A percentile compares a stretch with the other conserved stretches of the same genome.
Evolutionary conservation across 2,888 invertebrate species (phyloP).

Genomic region (Petrolisthes cinctipes): DNA sequence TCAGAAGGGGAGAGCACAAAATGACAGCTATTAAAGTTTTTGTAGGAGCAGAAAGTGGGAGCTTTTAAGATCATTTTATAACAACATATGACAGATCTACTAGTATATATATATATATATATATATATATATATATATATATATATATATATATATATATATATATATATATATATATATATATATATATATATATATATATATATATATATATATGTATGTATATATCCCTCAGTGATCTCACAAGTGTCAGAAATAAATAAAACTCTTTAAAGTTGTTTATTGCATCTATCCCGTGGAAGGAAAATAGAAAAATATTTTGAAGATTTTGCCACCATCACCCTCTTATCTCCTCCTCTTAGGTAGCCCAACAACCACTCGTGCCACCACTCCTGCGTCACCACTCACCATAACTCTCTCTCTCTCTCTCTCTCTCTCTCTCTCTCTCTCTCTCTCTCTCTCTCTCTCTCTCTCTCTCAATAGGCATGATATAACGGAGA

Average conservation of each 20-base stretch:
- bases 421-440: not conserved
- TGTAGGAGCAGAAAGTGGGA: too few species aligned
- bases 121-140: not conserved
- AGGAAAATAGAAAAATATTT: too few species aligned
- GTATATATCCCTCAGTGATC: not conserved
- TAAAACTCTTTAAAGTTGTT: too few species aligned
- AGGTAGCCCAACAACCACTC: too few species aligned
- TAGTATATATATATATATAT: slow-evolving; percentile 8
- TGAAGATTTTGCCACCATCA: too few species aligned
- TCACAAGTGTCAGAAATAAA: too few species aligned
- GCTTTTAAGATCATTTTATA: not conserved
- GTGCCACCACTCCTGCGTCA: too few species aligned
- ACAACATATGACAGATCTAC: not conserved
- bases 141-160: slow-evolving; percentile 25
- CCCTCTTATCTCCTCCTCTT: too few species aligned
- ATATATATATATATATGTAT: slow-evolving; percentile 22
- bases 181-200: slow-evolving; percentile 21
- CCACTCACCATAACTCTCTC: not conserved
- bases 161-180: slow-evolving; percentile 28
- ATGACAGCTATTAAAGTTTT: too few species aligned
- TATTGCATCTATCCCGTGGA: too few species aligned
- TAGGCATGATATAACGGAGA: not conserved
- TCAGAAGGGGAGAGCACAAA: too few species aligned
- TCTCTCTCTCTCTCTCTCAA: not conserved
- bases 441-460: slow-evolving; percentile 13